These are phyloP conservation scores for Pterophyllum scalare DNA, from an alignment of 2,113 vertebrate genomes.

Conservation along the genomic window DNA sequence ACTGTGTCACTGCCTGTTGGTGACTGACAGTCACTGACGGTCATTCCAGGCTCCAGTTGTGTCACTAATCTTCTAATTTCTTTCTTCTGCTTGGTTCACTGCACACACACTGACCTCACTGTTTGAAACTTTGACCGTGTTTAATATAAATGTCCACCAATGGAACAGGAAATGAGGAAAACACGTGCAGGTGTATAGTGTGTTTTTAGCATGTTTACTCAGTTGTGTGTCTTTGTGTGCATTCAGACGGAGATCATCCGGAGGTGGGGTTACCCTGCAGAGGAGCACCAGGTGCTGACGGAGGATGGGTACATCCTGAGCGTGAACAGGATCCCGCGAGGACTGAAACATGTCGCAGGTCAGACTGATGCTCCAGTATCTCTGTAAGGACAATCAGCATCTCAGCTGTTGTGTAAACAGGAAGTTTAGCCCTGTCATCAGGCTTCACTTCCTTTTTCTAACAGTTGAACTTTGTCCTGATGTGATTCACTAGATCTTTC, in stretches of 20 bases:
- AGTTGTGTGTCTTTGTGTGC: neutral
- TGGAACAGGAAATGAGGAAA: too few relatives aligned
- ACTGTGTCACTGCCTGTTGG: too few relatives aligned
- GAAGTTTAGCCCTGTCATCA: neutral
- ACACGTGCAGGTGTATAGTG: too few relatives aligned
- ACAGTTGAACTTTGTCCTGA: neutral
- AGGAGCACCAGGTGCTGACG: slow-evolving; percentile 88
- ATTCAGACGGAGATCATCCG: slow-evolving; percentile 83
- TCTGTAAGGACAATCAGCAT: neutral
- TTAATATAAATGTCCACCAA: too few relatives aligned
- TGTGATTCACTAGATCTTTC: neutral
- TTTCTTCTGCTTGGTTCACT: too few relatives aligned
- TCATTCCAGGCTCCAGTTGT: too few relatives aligned
- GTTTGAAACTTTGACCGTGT: neutral
- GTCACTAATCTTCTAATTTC: neutral
- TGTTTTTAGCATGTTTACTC: neutral
- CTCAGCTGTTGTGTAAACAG: neutral
- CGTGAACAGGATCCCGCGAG: slow-evolving; percentile 81
- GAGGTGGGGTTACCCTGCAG: slow-evolving; percentile 85
- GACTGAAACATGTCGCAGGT: slow-evolving; percentile 51
- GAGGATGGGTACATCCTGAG: slow-evolving; percentile 83
- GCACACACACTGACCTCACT: neutral
- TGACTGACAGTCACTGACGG: too few relatives aligned
- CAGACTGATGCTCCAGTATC: neutral
- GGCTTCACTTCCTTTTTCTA: neutral